These are phyloP conservation scores for Argyrosomus regius DNA, from an alignment of 2,797 vertebrate genomes.

Conservation along the genomic window DNA sequence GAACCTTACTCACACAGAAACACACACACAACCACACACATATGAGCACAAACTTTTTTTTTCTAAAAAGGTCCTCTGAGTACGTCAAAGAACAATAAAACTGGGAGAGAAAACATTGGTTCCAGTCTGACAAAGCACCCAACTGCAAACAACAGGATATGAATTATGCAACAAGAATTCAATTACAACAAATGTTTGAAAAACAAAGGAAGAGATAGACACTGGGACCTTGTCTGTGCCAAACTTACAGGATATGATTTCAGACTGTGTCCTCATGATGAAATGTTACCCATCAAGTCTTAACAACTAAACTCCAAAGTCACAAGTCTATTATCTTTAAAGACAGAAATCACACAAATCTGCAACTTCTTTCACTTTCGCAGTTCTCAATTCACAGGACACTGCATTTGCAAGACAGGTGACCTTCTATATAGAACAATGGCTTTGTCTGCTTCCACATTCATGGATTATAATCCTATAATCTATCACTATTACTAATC, in stretches of 20 bases:
- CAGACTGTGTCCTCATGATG: constrained; percentile 58
- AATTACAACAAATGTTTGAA: constrained; percentile 83
- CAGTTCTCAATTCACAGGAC: background rate
- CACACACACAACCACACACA: constrained; percentile 38
- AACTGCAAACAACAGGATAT: constrained; percentile 87
- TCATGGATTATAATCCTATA: constrained; percentile 40
- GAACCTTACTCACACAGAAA: constrained; percentile 46
- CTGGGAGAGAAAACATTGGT: constrained; percentile 76
- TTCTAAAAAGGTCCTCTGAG: constrained; percentile 78
- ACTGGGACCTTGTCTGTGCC: constrained; percentile 68
- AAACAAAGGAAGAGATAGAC: constrained; percentile 83
- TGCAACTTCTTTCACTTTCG: background rate
- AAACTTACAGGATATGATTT: constrained; percentile 80
- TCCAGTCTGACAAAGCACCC: constrained; percentile 77
- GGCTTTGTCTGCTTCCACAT: constrained; percentile 13
- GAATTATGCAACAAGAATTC: constrained; percentile 88
- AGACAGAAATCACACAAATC: background rate
- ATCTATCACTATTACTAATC: constrained; percentile 30
- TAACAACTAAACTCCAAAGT: constrained; percentile 31
- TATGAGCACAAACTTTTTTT: constrained; percentile 38
- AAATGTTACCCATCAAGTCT: constrained; percentile 64
- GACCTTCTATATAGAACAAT: background rate
- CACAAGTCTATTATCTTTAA: background rate
- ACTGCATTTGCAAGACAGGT: constrained; percentile 4
- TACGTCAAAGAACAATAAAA: constrained; percentile 86